phyloP scores from a whole-genome alignment of 2,888 invertebrate species.

The Acleris laterana region DNA sequence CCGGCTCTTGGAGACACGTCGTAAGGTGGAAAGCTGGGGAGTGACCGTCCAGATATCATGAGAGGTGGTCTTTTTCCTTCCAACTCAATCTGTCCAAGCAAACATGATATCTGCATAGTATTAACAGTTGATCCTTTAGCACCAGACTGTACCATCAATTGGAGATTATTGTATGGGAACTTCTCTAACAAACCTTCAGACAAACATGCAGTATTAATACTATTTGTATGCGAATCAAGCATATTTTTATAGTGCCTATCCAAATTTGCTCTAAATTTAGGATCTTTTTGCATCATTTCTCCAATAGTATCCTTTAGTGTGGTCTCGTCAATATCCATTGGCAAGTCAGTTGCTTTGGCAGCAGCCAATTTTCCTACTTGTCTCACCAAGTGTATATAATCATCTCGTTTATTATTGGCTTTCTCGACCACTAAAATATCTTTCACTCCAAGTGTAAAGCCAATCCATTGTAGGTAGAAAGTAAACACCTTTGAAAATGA shows the following conservation, averaged over 20 bases:
- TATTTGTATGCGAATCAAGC: conserved; percentile 93
- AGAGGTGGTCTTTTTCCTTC: conserved; percentile 98
- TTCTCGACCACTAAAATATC: conserved; percentile 93
- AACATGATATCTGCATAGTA: conserved; percentile 98
- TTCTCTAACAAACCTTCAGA: conserved; percentile 92
- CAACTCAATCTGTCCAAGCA: conserved; percentile 98
- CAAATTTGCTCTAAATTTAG: conserved; percentile 90
- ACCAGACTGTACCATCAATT: conserved; percentile 98
- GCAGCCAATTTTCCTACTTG: conserved; percentile 86
- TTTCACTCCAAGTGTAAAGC: conserved; percentile 97
- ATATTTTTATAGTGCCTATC: conserved; percentile 93
- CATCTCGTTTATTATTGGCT: conserved; percentile 89
- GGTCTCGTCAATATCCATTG: conserved; percentile 82
- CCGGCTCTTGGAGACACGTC: conserved; percentile 96
- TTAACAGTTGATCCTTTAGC: conserved; percentile 99
- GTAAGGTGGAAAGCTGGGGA: conserved; percentile 96
- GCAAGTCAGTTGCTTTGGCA: conserved; percentile 88
- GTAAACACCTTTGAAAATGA: conserved; percentile 97
- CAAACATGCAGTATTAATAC: conserved; percentile 94
- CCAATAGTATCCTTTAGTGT: conserved; percentile 88
- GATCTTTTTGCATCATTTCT: conserved; percentile 87
- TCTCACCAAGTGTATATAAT: conserved; percentile 87
- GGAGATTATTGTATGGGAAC: conserved; percentile 98
- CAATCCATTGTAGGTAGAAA: conserved; percentile 93
- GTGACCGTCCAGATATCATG: conserved; percentile 95